Evolutionary conservation across 2,113 vertebrate genomes (phyloP).

Genomic region (Patagioenas fasciata): DNA sequence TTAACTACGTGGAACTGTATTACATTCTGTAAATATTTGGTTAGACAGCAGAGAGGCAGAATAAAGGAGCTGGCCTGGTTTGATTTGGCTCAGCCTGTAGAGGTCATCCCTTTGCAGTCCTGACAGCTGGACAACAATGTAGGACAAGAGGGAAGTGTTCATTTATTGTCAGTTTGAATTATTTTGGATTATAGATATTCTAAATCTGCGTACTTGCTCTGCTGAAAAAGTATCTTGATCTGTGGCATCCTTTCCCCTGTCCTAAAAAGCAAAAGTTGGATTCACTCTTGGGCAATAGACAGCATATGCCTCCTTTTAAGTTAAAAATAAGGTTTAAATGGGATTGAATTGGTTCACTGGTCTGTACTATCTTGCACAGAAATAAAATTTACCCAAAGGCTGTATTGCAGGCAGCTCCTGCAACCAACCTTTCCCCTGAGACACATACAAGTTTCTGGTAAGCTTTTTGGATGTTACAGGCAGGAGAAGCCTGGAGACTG

Average conservation of each 20-base stretch:
- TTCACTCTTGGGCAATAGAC: neutral
- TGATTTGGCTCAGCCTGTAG: neutral
- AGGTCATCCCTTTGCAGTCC: neutral
- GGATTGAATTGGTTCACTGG: neutral
- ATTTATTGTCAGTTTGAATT: neutral
- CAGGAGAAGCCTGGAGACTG: neutral
- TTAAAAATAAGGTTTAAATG: constrained; percentile 9
- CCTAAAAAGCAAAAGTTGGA: constrained; percentile 8
- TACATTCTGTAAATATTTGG: neutral
- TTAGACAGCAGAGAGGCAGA: neutral
- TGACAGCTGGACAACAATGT: neutral
- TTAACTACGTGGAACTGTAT: neutral
- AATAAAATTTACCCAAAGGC: neutral
- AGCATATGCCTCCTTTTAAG: neutral
- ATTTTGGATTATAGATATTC: neutral
- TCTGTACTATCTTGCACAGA: neutral
- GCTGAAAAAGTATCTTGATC: neutral
- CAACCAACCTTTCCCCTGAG: neutral
- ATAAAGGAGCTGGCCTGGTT: neutral
- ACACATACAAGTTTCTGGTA: neutral
- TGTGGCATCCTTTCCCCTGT: neutral
- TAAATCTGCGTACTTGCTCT: neutral
- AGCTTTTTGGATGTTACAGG: neutral
- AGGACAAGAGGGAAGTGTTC: neutral
- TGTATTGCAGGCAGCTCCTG: neutral